Evolutionary conservation across 2,113 vertebrate species (phyloP).

Genomic region (Psammodynastes pulverulentus): DNA sequence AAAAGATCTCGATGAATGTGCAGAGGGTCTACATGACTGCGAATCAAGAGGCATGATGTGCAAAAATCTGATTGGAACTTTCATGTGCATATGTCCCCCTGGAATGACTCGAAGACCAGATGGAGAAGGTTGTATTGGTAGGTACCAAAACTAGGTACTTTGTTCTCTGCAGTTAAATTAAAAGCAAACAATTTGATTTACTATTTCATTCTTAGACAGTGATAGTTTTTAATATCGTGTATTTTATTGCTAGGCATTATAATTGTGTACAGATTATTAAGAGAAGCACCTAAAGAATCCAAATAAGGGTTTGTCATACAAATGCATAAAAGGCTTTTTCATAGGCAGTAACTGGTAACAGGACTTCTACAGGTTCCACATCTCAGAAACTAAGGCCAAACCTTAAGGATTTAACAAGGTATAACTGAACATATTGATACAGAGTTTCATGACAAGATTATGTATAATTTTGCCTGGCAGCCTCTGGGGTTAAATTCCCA

Average conservation of each 20-base stretch:
- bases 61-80: constrained; percentile 86
- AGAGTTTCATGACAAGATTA: neutral
- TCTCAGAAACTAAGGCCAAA: neutral
- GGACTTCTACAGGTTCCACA: neutral
- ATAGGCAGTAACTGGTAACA: neutral
- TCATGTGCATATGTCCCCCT: constrained; percentile 83
- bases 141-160: constrained; percentile 11
- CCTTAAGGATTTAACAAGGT: neutral
- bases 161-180: neutral
- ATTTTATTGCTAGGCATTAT: neutral
- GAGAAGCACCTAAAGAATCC: neutral
- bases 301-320: neutral
- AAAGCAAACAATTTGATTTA: neutral
- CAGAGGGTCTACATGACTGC: constrained; percentile 79
- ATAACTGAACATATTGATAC: neutral
- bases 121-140: constrained; percentile 80
- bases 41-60: constrained; percentile 82
- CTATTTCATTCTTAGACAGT: neutral
- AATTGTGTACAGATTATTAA: neutral
- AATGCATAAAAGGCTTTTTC: neutral
- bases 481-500: neutral
- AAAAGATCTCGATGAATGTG: constrained; percentile 81
- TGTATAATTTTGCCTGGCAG: neutral
- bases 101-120: constrained; percentile 76
- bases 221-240: neutral